Percentiles rank a stretch among this genome's conserved stretches.
Conservation (phyloP, 2,888 invertebrate genomes). For the Hofmannophila pseudospretella region DNA sequence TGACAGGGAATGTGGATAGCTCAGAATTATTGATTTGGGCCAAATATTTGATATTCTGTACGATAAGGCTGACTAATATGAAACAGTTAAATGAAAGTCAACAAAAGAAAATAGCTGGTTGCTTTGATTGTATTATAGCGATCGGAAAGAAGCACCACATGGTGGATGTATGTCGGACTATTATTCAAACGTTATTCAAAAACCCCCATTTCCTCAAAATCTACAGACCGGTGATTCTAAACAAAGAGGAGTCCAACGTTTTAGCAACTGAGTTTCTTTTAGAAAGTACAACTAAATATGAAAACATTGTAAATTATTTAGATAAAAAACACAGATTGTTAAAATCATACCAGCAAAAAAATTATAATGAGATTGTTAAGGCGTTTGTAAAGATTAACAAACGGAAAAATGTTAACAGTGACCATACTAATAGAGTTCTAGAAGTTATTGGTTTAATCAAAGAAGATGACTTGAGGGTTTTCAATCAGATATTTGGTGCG, state of each 20-base stretch:
- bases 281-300: slow-evolving; percentile 40
- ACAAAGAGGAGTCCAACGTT: slow-evolving; percentile 38
- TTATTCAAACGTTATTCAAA: slow-evolving; percentile 50
- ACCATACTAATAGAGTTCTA: slow-evolving; percentile 58
- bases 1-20: slow-evolving; percentile 34
- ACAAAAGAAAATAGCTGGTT: slow-evolving; percentile 40
- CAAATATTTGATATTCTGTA: slow-evolving; percentile 60
- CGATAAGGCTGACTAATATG: slow-evolving; percentile 49
- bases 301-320: slow-evolving; percentile 47
- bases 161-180: slow-evolving; percentile 43
- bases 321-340: slow-evolving; percentile 51
- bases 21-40: slow-evolving; percentile 61
- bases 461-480: slow-evolving; percentile 58
- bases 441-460: slow-evolving; percentile 52
- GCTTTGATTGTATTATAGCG: slow-evolving; percentile 47
- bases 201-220: slow-evolving; percentile 58
- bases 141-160: slow-evolving; percentile 46
- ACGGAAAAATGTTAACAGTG: slow-evolving; percentile 45
- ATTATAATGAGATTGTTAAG: slow-evolving; percentile 61
- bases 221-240: slow-evolving; percentile 48
- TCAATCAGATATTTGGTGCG: slow-evolving; percentile 53
- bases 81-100: slow-evolving; percentile 36
- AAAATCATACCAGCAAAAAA: slow-evolving; percentile 74
- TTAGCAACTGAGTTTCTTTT: slow-evolving; percentile 54
- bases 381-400: slow-evolving; percentile 67